Evolutionary conservation across 2,888 invertebrate genomes (phyloP), one percentile per base, ranked within the genome.

Genomic region (Diarsia mendica): DNA sequence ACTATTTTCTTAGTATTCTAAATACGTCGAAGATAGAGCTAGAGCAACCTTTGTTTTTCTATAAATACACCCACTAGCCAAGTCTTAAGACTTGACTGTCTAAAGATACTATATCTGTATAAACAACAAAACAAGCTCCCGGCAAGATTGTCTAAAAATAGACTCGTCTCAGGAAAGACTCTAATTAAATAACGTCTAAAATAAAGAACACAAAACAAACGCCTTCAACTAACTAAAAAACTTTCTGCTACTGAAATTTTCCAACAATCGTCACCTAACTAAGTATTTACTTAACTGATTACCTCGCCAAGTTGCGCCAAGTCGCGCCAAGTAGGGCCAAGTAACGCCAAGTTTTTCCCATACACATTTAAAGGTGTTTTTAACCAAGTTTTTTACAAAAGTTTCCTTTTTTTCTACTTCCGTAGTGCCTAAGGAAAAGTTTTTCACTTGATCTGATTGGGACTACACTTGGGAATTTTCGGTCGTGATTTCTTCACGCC

Each of bases 211-310:
- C 71, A 78, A 82, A 80, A 79, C 75, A 78, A 80, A 76, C 72
- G 66, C 63, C 71, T 67, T 33, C 53, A 71, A 76, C 72, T 84
- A 67, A 82, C 74, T 80, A 78, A 80, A 78, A 79, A 85, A 77
- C 75, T 79, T 78, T 73, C 28, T 46, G 33, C 64, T 58, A 23
- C 69, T 80, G 66, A 75, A 82, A 84, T 79, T 72, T 71, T 68
- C 69, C 51, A 64, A 85, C 87, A 87, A 83, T 87, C 58, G 86
- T 81, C 83, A 85, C 85, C 82, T 79, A 86, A 87, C 86, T 86
- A 82, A 87, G 80, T 84, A 81, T 87, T 87, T 87, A 86, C 86
- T 87, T 85, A 85, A 85, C 82, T 86, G 87, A 87, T 87, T 87
- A 87, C 79, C 75, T 72, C 75, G 66, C 77, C 73, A 82, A 79